Percentiles rank a stretch among this genome's conserved stretches.
Conservation (phyloP, 2,113 vertebrate species). For the Phoenicopterus ruber region DNA sequence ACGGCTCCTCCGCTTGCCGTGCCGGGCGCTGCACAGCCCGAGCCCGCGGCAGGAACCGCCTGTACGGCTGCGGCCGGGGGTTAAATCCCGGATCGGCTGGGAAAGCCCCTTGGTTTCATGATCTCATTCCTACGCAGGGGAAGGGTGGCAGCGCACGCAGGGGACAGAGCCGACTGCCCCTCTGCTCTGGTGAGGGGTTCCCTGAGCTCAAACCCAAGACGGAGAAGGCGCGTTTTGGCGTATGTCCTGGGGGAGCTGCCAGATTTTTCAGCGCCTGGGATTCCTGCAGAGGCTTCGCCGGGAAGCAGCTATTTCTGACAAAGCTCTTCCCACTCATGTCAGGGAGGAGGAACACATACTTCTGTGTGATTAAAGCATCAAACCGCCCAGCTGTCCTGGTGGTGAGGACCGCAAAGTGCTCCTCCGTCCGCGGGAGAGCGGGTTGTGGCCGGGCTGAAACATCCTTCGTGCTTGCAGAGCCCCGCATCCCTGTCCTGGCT, state of each 20-base stretch:
- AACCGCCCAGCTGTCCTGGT: too few relatives aligned
- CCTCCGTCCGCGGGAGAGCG: rapidly evolving
- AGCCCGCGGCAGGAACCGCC: neutral
- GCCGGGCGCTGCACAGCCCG: neutral
- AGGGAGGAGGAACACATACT: neutral
- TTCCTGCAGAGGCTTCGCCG: neutral
- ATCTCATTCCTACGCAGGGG: neutral
- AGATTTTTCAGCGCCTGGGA: neutral
- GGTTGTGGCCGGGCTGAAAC: neutral
- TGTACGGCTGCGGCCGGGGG: rapidly evolving
- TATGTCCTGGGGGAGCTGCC: neutral
- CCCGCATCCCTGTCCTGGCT: neutral
- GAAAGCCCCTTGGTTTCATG: neutral
- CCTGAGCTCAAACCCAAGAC: neutral
- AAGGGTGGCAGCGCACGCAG: neutral
- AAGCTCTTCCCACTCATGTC: neutral
- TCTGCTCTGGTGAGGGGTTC: neutral
- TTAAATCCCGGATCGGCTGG: neutral
- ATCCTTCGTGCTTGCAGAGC: neutral
- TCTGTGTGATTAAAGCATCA: neutral
- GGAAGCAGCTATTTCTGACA: neutral
- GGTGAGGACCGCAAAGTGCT: neutral
- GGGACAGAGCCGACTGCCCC: neutral
- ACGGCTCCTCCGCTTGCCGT: neutral
- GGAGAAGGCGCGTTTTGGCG: neutral